A percentile compares a stretch with the other conserved stretches of the same genome.
phyloP scores from a whole-genome alignment of 2,797 vertebrate genomes.

The Pteropus rufus region DNA sequence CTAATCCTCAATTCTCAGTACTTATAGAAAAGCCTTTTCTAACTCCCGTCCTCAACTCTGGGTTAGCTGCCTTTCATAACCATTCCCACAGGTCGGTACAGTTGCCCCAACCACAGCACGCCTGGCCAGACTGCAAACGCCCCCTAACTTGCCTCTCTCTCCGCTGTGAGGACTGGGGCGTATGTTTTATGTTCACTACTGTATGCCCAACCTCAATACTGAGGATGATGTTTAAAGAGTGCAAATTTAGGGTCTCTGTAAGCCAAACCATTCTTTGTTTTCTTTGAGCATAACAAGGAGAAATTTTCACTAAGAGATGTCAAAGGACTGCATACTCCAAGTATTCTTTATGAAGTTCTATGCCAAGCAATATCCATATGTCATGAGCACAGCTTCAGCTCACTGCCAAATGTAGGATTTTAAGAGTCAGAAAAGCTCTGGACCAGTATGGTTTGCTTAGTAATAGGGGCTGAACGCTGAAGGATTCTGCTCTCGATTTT shows the following conservation, averaged over 20 bases:
- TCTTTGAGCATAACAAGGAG: neutral
- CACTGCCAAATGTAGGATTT: neutral
- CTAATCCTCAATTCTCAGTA: too few species aligned
- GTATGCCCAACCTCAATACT: neutral
- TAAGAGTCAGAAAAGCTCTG: neutral
- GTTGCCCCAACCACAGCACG: neutral
- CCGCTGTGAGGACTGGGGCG: accelerated
- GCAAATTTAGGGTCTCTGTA: neutral
- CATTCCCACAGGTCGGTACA: too few species aligned
- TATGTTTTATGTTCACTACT: neutral
- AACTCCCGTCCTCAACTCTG: neutral
- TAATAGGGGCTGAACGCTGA: neutral
- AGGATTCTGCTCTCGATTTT: neutral
- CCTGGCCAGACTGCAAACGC: accelerated
- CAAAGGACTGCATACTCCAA: neutral
- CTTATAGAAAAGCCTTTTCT: neutral
- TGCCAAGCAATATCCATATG: neutral
- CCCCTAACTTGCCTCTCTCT: neutral
- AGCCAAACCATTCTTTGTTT: neutral
- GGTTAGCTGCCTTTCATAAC: neutral
- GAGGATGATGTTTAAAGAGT: neutral
- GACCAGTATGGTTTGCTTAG: neutral
- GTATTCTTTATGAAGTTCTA: neutral
- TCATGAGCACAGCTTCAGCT: neutral
- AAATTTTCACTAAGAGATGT: neutral